Evolutionary conservation across 2,113 vertebrate species (phyloP).

Genomic region (Erythrocercus mccallii): DNA sequence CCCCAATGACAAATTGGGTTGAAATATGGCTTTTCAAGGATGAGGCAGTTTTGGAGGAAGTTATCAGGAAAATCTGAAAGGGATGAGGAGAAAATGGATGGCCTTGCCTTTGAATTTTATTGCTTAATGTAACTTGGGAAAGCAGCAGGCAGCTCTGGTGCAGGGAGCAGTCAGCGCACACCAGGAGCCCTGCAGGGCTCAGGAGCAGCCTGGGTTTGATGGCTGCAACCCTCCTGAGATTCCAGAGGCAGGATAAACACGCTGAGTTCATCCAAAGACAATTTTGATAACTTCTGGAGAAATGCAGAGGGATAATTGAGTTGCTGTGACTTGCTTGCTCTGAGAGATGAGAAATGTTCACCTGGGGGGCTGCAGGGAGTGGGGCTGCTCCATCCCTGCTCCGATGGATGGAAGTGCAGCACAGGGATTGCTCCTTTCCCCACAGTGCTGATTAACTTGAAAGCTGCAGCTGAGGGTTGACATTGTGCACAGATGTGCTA

Average conservation of each 20-base stretch:
- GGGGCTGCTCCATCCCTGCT: background rate
- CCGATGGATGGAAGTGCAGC: background rate
- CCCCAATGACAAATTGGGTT: accelerated
- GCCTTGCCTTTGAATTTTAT: slow-evolving; percentile 5
- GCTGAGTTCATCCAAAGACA: background rate
- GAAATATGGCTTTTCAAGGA: background rate
- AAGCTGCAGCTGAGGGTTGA: slow-evolving; percentile 49
- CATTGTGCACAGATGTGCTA: slow-evolving; percentile 1
- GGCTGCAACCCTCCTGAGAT: background rate
- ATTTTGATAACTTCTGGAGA: background rate
- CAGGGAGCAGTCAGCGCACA: background rate
- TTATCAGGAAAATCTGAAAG: background rate
- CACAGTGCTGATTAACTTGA: slow-evolving; percentile 46
- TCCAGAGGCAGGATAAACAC: background rate
- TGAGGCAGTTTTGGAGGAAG: background rate
- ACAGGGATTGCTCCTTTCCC: slow-evolving; percentile 14
- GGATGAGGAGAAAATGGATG: background rate
- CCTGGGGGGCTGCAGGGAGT: background rate
- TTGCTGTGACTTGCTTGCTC: background rate
- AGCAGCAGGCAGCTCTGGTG: background rate
- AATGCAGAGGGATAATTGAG: background rate
- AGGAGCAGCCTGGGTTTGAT: slow-evolving; percentile 3
- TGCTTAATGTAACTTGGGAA: slow-evolving; percentile 5
- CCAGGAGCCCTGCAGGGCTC: background rate
- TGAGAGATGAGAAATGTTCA: background rate